Percentiles rank a stretch among this genome's conserved stretches.
Conservation (phyloP, 2,888 invertebrate genomes). For the Drosophila atripex region DNA sequence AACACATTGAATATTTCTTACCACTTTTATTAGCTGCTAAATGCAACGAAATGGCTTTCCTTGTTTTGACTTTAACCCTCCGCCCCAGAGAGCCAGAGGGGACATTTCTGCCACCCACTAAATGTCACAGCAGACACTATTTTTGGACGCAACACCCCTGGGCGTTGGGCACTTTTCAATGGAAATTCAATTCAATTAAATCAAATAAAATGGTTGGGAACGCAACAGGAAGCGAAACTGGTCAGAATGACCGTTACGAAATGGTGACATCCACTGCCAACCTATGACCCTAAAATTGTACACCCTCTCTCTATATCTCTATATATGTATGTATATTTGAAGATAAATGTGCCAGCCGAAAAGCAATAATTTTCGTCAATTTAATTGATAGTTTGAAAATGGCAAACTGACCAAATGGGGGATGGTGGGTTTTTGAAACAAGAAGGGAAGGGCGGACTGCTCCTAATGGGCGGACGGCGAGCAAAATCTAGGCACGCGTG, state of each 20-base stretch:
- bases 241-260: conserved; percentile 23
- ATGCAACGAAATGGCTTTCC: conserved; percentile 5
- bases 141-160: neutral
- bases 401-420: conserved; percentile 29
- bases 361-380: conserved; percentile 49
- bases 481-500: conserved; percentile 40
- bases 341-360: conserved; percentile 5
- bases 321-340: too few relatives aligned
- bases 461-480: too few relatives aligned
- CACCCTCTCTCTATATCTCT: conserved; percentile 3
- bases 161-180: neutral
- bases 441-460: conserved; percentile 5
- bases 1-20: neutral
- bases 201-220: conserved; percentile 23
- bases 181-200: conserved; percentile 34
- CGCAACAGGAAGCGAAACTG: conserved; percentile 35
- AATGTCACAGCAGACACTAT: conserved; percentile 1
- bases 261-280: neutral
- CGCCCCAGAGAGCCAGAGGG: neutral
- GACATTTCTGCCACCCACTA: conserved; percentile 7
- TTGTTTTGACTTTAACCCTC: conserved; percentile 5
- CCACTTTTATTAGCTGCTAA: neutral
- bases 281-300: neutral
- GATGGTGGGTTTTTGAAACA: conserved; percentile 20
- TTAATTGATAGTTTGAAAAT: conserved; percentile 53